phyloP scores from a whole-genome alignment of 1,140 invertebrate genomes.

The Pseudomyrmex concolor region DNA sequence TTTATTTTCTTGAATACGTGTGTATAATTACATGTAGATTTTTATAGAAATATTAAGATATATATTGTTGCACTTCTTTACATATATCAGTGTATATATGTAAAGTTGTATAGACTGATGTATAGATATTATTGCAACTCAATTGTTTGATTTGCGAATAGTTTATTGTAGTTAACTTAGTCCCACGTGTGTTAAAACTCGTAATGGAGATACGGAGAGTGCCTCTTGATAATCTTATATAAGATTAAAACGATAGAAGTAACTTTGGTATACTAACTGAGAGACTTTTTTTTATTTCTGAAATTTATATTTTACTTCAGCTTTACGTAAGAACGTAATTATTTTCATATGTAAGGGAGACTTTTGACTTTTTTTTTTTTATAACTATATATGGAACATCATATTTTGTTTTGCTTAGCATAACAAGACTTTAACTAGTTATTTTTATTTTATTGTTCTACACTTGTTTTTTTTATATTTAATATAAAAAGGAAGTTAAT shows the following conservation, averaged over 20 bases:
- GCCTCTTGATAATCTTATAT: neutral
- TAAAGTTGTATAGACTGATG: constrained; percentile 9
- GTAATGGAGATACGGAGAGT: too few species aligned
- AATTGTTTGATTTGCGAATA: constrained; percentile 9
- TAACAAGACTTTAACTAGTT: neutral
- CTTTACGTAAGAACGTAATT: constrained; percentile 29
- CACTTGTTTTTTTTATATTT: constrained; percentile 24
- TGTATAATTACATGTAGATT: constrained; percentile 9
- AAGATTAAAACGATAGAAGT: constrained; percentile 3
- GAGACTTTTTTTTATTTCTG: neutral
- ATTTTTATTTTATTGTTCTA: neutral
- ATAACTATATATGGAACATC: neutral
- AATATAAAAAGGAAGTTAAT: too few species aligned
- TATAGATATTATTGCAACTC: constrained; percentile 16
- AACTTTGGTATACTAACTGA: constrained; percentile 39
- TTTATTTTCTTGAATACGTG: neutral
- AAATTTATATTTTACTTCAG: constrained; percentile 19
- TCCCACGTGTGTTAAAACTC: neutral
- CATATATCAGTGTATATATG: neutral
- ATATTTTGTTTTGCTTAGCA: neutral
- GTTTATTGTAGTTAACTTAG: constrained; percentile 19
- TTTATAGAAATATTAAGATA: neutral
- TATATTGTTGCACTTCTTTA: neutral
- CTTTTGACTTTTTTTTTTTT: constrained; percentile 18
- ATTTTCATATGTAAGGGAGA: constrained; percentile 9